These are phyloP conservation scores for Agrenia bidenticulata DNA, from an alignment of 2,888 invertebrate genomes.

Conservation along the genomic window DNA sequence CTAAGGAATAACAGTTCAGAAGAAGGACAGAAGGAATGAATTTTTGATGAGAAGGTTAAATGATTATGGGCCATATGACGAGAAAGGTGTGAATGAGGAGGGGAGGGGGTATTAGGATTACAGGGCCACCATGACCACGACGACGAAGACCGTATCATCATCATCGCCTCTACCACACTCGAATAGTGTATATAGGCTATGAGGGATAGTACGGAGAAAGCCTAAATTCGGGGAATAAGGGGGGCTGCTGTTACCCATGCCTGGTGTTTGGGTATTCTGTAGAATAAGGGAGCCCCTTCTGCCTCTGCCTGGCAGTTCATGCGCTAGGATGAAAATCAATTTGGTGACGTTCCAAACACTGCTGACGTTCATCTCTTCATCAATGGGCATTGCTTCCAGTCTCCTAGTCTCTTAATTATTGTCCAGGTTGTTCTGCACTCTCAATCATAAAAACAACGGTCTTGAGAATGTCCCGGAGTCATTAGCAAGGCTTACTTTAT, in stretches of 20 bases:
- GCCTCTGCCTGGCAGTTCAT: background rate
- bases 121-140: too few species aligned
- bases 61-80: conserved; percentile 15
- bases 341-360: conserved; percentile 18
- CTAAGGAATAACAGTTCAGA: too few species aligned
- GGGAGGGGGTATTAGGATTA: background rate
- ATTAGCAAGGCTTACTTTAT: too few species aligned
- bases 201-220: conserved; percentile 6
- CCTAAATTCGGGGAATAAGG: background rate
- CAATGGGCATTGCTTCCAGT: conserved; percentile 14
- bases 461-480: too few species aligned
- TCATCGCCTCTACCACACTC: too few species aligned
- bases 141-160: too few species aligned
- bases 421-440: conserved; percentile 11
- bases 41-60: conserved; percentile 14
- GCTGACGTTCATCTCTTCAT: conserved; percentile 25
- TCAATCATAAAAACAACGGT: too few species aligned
- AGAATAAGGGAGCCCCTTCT: background rate
- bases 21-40: conserved; percentile 5
- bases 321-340: conserved; percentile 14
- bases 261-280: too few species aligned
- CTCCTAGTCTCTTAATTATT: conserved; percentile 21
- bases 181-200: background rate
- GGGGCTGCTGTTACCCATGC: background rate
- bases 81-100: conserved; percentile 21